Conservation (phyloP, 92 coral and sea anemone genomes). For the Parazoanthus swiftii region DNA sequence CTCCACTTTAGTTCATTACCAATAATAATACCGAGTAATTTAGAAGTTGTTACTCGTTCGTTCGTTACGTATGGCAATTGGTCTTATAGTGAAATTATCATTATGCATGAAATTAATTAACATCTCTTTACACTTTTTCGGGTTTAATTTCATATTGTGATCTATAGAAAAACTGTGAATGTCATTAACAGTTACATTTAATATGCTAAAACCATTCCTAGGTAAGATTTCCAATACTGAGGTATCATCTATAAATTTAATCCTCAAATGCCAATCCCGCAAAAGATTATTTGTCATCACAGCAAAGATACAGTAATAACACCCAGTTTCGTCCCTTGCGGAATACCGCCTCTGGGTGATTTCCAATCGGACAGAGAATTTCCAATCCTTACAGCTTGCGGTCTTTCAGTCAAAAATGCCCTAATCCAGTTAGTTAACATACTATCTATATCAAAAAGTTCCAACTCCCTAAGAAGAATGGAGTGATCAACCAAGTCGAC, state of each 20-base stretch:
- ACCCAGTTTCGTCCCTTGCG: too few species aligned
- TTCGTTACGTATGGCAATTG: background rate
- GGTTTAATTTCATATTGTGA: background rate
- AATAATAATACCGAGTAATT: conserved; percentile 6
- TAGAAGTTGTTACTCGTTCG: background rate
- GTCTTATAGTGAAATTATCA: background rate
- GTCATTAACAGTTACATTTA: background rate
- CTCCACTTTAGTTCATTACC: background rate
- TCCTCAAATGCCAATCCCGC: too few species aligned
- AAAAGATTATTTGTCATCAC: too few species aligned
- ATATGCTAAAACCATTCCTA: background rate
- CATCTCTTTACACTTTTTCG: too few species aligned
- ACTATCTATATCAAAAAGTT: background rate
- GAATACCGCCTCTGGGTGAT: background rate
- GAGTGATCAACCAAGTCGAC: background rate
- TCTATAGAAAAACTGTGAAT: background rate
- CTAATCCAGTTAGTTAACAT: too few species aligned
- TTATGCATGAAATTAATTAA: too few species aligned
- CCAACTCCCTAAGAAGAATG: conserved; percentile 3
- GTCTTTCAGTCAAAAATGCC: too few species aligned
- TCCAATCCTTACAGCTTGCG: background rate
- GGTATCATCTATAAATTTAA: too few species aligned
- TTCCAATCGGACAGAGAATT: conserved; percentile 1
- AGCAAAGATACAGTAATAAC: too few species aligned
- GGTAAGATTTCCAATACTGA: too few species aligned